These are phyloP conservation scores for Alectoris magna DNA, from an alignment of 2,797 vertebrate genomes.

Conservation along the genomic window DNA sequence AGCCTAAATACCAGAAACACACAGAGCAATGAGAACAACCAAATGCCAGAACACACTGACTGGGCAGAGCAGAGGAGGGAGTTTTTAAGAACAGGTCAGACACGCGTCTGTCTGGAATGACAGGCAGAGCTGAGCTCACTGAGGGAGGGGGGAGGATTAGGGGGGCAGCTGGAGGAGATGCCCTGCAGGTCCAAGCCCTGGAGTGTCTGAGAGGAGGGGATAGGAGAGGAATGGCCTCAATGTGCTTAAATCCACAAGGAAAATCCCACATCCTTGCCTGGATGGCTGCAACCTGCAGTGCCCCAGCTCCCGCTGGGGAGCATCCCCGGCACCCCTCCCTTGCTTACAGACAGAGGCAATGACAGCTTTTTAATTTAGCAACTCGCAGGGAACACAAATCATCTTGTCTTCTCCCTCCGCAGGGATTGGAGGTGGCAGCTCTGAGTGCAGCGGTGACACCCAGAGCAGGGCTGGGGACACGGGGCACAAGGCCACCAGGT, in stretches of 20 bases:
- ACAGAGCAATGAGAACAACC: not conserved
- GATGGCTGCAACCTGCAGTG: not conserved
- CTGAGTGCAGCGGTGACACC: not conserved
- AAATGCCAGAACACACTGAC: not conserved
- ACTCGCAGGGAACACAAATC: not conserved
- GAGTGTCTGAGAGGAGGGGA: not conserved
- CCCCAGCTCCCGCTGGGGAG: not conserved
- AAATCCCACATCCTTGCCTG: not conserved
- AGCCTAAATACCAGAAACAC: not conserved
- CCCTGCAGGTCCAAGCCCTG: not conserved
- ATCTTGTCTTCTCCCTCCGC: not conserved
- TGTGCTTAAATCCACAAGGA: not conserved
- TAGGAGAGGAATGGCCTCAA: not conserved
- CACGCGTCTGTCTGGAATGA: not conserved
- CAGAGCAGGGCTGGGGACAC: not conserved
- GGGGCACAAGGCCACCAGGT: not conserved
- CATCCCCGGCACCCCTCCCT: not conserved
- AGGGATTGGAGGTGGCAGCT: not conserved
- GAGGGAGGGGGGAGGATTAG: not conserved
- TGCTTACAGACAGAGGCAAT: not conserved
- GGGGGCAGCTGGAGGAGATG: not conserved
- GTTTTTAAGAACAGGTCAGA: not conserved
- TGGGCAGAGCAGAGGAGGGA: not conserved
- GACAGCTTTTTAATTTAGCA: conserved; percentile 48
- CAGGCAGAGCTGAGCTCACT: not conserved